Conservation (phyloP, 2,888 invertebrate genomes). For the Leucoptera coffeella region DNA sequence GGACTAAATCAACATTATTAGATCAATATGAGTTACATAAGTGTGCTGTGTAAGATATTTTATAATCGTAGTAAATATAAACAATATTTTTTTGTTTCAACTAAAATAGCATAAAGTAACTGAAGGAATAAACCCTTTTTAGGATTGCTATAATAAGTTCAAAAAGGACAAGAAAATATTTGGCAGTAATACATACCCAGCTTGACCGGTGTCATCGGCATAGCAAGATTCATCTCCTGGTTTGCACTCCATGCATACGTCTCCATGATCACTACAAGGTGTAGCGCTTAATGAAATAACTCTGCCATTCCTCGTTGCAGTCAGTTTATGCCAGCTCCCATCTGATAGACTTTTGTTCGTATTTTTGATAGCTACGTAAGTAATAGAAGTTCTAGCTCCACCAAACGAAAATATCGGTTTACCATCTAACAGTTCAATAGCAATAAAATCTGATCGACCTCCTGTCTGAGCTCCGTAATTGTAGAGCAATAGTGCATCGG, state of each 20-base stretch:
- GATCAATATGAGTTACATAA: no score
- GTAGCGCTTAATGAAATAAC: constrained; percentile 81
- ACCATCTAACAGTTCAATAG: constrained; percentile 81
- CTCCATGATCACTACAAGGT: constrained; percentile 78
- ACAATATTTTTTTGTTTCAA: no score
- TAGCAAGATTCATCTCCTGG: constrained; percentile 80
- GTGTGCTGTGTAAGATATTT: no score
- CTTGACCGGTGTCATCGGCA: constrained; percentile 78
- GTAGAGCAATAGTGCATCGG: constrained; percentile 81
- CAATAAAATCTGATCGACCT: constrained; percentile 87
- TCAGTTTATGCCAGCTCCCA: constrained; percentile 88
- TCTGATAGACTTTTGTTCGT: constrained; percentile 65
- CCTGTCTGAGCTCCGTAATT: constrained; percentile 86
- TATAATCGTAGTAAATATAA: no score
- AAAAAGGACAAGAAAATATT: not conserved
- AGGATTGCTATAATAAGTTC: not conserved
- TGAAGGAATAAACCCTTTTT: not conserved
- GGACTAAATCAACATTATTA: no score
- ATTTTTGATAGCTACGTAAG: constrained; percentile 65
- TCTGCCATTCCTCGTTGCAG: constrained; percentile 83
- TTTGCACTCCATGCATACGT: constrained; percentile 78
- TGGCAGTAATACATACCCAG: constrained; percentile 72
- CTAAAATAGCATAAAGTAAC: no score
- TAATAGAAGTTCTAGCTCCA: constrained; percentile 81
- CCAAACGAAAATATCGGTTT: constrained; percentile 86